Conservation (phyloP, 2,797 vertebrate species). For the Tragelaphus eurycerus region DNA sequence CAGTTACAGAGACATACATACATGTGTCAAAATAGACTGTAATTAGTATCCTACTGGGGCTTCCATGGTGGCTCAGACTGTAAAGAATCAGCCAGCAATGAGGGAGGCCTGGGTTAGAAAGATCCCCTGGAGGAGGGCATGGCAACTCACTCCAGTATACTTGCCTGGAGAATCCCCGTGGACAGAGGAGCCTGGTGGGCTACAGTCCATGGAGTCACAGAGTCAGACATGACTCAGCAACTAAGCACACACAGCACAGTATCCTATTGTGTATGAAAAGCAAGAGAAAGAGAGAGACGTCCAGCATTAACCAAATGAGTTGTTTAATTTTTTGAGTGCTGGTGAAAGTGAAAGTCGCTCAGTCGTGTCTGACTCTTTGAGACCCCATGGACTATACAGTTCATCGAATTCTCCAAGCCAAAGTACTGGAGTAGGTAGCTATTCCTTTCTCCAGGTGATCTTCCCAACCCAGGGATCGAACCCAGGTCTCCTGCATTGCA, state of each 20-base stretch:
- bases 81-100: background rate
- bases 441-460: background rate
- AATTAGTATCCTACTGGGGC: background rate
- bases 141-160: background rate
- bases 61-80: background rate
- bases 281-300: background rate
- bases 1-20: background rate
- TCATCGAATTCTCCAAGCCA: background rate
- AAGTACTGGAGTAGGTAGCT: background rate
- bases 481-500: background rate
- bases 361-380: background rate
- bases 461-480: background rate
- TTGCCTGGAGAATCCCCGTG: background rate
- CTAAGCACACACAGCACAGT: background rate
- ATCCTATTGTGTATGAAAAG: background rate
- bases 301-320: background rate
- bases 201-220: background rate
- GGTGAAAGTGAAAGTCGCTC: background rate
- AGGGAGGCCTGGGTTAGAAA: background rate
- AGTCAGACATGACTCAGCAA: background rate
- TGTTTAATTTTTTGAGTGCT: background rate
- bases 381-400: background rate
- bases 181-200: background rate
- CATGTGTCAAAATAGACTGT: background rate
- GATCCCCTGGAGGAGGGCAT: background rate